Conservation (phyloP, 2,113 vertebrate genomes). For the Stigmatopora argus region DNA sequence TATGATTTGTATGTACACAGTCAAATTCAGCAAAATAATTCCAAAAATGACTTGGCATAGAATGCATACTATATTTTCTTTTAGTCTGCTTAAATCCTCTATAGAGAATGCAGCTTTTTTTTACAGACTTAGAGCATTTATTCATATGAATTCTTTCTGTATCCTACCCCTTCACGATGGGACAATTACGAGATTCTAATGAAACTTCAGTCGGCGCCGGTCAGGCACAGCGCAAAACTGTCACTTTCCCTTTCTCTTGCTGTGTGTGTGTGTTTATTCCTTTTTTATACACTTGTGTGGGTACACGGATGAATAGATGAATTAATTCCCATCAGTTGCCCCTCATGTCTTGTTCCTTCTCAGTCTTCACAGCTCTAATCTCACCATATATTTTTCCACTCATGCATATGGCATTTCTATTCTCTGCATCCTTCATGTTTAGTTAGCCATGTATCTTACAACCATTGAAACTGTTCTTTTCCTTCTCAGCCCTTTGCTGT, state of each 20-base stretch:
- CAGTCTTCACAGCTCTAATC: not conserved
- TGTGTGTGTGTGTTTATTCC: slow-evolving; percentile 5
- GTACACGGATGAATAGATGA: slow-evolving; percentile 1
- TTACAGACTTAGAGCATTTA: not conserved
- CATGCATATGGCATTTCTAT: not conserved
- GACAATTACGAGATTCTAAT: slow-evolving; percentile 68
- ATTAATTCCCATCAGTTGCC: not conserved
- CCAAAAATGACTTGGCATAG: too few species aligned
- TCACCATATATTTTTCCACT: not conserved
- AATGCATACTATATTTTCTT: too few species aligned
- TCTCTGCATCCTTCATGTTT: not conserved
- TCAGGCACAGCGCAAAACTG: slow-evolving; percentile 47
- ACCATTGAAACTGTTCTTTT: not conserved
- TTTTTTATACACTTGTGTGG: not conserved
- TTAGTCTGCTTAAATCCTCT: not conserved
- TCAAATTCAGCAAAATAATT: too few species aligned
- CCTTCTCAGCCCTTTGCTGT: slow-evolving; percentile 6
- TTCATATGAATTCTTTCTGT: slow-evolving; percentile 3
- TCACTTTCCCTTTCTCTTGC: not conserved
- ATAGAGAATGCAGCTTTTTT: not conserved
- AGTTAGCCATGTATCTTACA: slow-evolving; percentile 8
- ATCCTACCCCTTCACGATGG: slow-evolving; percentile 32
- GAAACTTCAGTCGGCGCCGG: slow-evolving; percentile 56
- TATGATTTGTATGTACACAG: too few species aligned
- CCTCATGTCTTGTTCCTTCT: slow-evolving; percentile 8